phyloP scores from a whole-genome alignment of 2,888 invertebrate genomes.

The Celastrina argiolus region DNA sequence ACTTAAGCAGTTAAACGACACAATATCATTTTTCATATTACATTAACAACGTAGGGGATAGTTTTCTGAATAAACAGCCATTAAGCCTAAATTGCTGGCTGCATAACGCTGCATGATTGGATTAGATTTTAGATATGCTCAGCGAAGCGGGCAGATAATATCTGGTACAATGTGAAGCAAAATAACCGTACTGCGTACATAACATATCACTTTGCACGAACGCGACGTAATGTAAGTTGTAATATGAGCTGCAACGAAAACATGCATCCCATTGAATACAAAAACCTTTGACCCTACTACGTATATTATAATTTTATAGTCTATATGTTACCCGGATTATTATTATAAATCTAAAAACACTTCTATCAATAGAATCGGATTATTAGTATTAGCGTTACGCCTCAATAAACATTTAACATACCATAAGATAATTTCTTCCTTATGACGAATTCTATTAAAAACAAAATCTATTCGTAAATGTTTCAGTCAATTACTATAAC shows the following conservation, averaged over 20 bases:
- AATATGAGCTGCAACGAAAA: background rate
- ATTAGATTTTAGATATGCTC: slow-evolving; percentile 9
- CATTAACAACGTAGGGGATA: background rate
- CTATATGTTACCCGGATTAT: no score
- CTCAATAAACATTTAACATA: no score
- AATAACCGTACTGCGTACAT: background rate
- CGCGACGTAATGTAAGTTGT: background rate
- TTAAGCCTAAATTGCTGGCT: background rate
- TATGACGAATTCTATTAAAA: no score
- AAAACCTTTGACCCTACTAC: background rate
- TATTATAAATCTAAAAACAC: no score
- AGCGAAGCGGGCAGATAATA: slow-evolving; percentile 3
- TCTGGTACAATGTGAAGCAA: background rate
- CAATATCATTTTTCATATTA: background rate
- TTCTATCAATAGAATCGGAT: no score
- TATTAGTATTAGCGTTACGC: no score
- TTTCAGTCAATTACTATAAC: background rate
- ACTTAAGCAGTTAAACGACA: no score
- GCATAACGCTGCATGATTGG: background rate
- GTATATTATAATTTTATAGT: no score
- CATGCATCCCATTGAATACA: background rate
- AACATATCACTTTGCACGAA: slow-evolving; percentile 2
- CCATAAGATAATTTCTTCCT: no score
- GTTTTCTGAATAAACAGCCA: background rate
- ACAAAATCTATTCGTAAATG: no score